Conservation (phyloP, 53 echinoderm and acorn worm genomes). For the Luidia sarsii region DNA sequence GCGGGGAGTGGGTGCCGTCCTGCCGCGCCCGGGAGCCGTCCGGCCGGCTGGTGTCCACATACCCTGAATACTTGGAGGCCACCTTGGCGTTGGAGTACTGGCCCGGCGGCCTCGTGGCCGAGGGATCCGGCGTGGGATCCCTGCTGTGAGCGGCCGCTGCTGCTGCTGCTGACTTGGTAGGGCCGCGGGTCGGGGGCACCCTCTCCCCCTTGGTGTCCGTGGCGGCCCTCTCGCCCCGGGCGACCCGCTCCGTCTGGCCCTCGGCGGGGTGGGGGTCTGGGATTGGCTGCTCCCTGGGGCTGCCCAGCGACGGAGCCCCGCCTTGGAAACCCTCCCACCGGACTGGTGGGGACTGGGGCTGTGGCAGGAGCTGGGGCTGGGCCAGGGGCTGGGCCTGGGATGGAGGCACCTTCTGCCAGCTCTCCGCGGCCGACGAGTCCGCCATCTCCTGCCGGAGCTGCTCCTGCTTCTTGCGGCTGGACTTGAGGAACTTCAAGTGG, state of each 20-base stretch:
- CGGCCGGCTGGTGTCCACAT: background rate
- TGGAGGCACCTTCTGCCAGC: conserved; percentile 51
- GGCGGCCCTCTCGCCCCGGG: conserved; percentile 12
- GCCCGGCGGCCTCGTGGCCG: conserved; percentile 11
- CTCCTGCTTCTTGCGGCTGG: conserved; percentile 45
- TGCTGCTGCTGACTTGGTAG: conserved; percentile 4
- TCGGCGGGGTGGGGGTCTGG: conserved; percentile 7
- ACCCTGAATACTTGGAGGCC: conserved; percentile 31
- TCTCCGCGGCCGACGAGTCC: background rate
- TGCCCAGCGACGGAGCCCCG: conserved; percentile 49
- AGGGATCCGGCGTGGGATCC: background rate
- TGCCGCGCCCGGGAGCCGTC: conserved; percentile 17
- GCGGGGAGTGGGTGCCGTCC: conserved; percentile 10
- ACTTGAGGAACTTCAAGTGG: conserved; percentile 59
- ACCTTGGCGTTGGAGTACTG: conserved; percentile 31
- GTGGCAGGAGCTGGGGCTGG: no score
- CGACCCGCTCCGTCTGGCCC: conserved; percentile 26
- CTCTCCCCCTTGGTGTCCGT: background rate
- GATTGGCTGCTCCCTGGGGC: background rate
- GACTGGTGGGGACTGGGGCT: background rate
- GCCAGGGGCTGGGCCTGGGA: conserved; percentile 70
- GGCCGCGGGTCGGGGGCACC: background rate
- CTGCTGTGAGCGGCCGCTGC: conserved; percentile 14
- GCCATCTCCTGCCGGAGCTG: conserved; percentile 23
- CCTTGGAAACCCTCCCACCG: conserved; percentile 59